phyloP scores from a whole-genome alignment of 92 coral and sea anemone genomes.

The Actinernus sp. region DNA sequence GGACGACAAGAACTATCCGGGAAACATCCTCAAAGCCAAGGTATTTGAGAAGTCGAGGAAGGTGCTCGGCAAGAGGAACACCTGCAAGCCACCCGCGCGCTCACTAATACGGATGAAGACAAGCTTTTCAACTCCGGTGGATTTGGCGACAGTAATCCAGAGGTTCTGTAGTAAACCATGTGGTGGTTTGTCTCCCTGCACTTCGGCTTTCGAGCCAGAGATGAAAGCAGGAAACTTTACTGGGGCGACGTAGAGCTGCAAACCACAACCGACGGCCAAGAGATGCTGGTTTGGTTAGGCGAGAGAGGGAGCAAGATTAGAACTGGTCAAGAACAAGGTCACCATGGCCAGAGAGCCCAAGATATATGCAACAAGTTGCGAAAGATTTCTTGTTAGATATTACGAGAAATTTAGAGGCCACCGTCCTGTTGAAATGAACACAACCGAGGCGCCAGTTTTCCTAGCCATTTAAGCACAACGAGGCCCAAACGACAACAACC shows the following conservation, averaged over 20 bases:
- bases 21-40: constrained; percentile 15
- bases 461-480: constrained; percentile 26
- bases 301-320: constrained; percentile 34
- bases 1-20: constrained; percentile 7
- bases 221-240: constrained; percentile 29
- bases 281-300: constrained; percentile 19
- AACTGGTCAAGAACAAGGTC: constrained; percentile 31
- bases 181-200: constrained; percentile 39
- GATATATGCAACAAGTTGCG: constrained; percentile 10
- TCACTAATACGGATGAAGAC: constrained; percentile 31
- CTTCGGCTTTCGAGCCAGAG: constrained; percentile 42
- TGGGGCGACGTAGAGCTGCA: constrained; percentile 44
- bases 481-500: constrained; percentile 13
- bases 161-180: constrained; percentile 23
- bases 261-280: background rate
- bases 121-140: constrained; percentile 14
- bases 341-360: constrained; percentile 26
- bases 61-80: constrained; percentile 27
- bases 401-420: constrained; percentile 55
- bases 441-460: constrained; percentile 53
- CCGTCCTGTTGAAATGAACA: constrained; percentile 58
- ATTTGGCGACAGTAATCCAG: constrained; percentile 26
- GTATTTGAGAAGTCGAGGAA: constrained; percentile 29
- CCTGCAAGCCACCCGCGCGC: constrained; percentile 25
- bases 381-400: constrained; percentile 29